phyloP scores from a whole-genome alignment of 2,113 vertebrate genomes.

The Columba livia region DNA sequence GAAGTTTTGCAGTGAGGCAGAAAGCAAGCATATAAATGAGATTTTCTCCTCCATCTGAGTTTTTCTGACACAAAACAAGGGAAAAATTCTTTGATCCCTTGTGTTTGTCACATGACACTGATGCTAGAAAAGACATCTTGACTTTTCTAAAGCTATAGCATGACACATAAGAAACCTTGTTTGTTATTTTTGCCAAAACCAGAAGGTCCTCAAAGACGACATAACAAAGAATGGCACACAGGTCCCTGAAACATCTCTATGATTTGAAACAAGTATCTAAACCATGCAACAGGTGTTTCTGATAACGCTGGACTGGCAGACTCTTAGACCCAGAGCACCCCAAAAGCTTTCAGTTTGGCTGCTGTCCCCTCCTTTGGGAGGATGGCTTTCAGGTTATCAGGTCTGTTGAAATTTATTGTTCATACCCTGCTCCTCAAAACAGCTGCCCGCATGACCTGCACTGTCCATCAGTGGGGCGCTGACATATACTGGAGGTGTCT shows the following conservation, averaged over 20 bases:
- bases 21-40: background rate
- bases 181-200: slow-evolving; percentile 21
- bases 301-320: background rate
- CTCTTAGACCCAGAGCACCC: background rate
- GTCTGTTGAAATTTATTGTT: background rate
- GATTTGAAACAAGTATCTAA: background rate
- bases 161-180: background rate
- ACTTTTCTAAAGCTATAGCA: background rate
- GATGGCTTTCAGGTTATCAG: background rate
- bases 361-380: background rate
- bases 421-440: background rate
- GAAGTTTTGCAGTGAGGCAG: background rate
- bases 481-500: background rate
- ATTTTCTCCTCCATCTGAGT: background rate
- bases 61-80: background rate
- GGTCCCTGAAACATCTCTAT: background rate
- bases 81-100: background rate
- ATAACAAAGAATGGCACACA: background rate
- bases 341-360: background rate
- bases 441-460: background rate
- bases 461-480: background rate
- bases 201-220: background rate
- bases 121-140: background rate
- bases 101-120: rapidly evolving
- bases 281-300: background rate